A percentile compares a stretch with the other conserved stretches of the same genome.
phyloP scores from a whole-genome alignment of 2,113 vertebrate genomes.

The Mormyrus lacerda region DNA sequence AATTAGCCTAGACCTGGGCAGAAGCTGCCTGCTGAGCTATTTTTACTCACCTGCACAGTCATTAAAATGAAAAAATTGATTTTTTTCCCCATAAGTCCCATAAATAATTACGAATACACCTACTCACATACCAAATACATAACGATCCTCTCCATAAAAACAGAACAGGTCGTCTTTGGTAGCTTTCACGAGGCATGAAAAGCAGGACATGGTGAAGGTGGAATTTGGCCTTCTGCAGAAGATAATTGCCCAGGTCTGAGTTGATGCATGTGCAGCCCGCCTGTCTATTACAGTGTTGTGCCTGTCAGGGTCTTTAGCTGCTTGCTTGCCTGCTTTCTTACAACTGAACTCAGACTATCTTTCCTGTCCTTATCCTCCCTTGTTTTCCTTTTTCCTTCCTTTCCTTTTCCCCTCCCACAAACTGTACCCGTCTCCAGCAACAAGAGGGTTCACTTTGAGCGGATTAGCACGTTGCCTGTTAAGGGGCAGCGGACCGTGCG shows the following conservation, averaged over 20 bases:
- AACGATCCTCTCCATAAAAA: neutral
- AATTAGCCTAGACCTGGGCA: neutral
- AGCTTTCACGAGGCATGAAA: neutral
- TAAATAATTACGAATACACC: neutral
- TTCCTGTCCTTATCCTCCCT: slow-evolving; percentile 17
- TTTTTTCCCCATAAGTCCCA: neutral
- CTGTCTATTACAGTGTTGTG: neutral
- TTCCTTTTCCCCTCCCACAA: slow-evolving; percentile 18
- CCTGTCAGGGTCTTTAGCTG: neutral
- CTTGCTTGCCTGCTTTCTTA: slow-evolving; percentile 1
- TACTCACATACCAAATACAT: neutral
- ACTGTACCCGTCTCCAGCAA: slow-evolving; percentile 46
- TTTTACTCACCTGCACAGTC: neutral
- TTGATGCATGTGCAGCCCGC: neutral
- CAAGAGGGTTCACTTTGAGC: slow-evolving; percentile 82
- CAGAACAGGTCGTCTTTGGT: neutral
- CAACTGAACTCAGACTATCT: slow-evolving; percentile 23
- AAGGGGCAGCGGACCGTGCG: slow-evolving; percentile 66
- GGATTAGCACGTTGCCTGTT: slow-evolving; percentile 82
- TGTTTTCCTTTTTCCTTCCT: slow-evolving; percentile 20
- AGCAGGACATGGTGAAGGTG: neutral
- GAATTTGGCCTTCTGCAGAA: neutral
- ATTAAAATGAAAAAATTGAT: neutral
- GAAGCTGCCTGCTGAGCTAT: neutral
- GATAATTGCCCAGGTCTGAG: neutral